Evolutionary conservation across 30 jellyfish, hydroid and myxozoan genomes (phyloP).

Genomic region (Hydractinia symbiolongicarpus): DNA sequence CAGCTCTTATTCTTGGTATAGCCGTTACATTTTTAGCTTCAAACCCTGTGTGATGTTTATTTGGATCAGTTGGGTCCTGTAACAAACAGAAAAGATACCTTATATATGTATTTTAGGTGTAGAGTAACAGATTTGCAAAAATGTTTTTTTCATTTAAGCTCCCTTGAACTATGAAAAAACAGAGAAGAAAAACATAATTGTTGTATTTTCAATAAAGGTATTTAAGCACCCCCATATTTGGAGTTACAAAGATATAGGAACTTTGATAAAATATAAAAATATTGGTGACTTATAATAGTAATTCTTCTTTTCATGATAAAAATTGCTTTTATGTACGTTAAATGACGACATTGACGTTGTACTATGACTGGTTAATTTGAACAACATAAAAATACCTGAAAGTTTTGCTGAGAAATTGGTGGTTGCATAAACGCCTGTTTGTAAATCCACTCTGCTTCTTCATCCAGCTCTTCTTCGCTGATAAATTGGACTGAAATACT

Average conservation of each 20-base stretch:
- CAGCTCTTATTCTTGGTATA: conserved; percentile 83
- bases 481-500: conserved; percentile 67
- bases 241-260: too few relatives aligned
- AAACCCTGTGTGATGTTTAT: conserved; percentile 39
- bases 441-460: conserved; percentile 98
- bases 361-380: too few relatives aligned
- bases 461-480: conserved; percentile 66
- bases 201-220: too few relatives aligned
- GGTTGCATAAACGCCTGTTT: conserved; percentile 93
- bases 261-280: too few relatives aligned
- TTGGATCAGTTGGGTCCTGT: conserved; percentile 76
- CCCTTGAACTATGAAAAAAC: too few relatives aligned
- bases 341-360: too few relatives aligned
- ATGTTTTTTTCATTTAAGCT: too few relatives aligned
- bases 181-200: too few relatives aligned
- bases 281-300: too few relatives aligned
- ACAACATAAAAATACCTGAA: conserved; percentile 33
- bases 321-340: too few relatives aligned
- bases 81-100: not conserved
- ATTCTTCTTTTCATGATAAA: too few relatives aligned
- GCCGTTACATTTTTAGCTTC: conserved; percentile 66
- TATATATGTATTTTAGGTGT: not conserved
- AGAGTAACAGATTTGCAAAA: not conserved
- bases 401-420: conserved; percentile 75
- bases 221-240: too few relatives aligned